phyloP scores from a whole-genome alignment of 2,113 vertebrate species.

The Platanista minor region DNA sequence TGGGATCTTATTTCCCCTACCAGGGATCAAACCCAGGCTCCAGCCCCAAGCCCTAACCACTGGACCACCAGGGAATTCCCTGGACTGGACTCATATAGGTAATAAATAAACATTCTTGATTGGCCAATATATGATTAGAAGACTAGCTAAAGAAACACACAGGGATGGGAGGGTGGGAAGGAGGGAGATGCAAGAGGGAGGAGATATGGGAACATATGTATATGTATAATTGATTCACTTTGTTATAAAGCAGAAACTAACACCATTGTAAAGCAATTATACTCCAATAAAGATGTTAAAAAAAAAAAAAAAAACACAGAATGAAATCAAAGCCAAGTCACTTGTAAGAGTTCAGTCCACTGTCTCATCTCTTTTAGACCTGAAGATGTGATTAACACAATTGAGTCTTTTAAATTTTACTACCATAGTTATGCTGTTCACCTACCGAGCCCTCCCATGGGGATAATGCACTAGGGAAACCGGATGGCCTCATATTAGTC shows the following conservation, averaged over 20 bases:
- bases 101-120: not conserved
- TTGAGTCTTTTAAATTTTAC: not conserved
- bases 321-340: constrained; percentile 15
- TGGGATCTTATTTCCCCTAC: not conserved
- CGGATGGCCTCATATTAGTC: not conserved
- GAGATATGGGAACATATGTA: no score
- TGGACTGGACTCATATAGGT: not conserved
- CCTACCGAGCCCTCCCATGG: not conserved
- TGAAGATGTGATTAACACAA: not conserved
- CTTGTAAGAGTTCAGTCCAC: not conserved
- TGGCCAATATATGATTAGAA: constrained; percentile 24
- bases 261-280: no score
- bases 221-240: no score
- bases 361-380: not conserved
- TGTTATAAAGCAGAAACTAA: no score
- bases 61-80: not conserved
- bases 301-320: not conserved
- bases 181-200: no score
- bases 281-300: no score
- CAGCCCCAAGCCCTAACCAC: not conserved
- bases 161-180: no score
- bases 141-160: not conserved
- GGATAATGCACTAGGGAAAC: not conserved
- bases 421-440: not conserved
- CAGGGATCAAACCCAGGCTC: not conserved